Evolutionary conservation across 2,113 vertebrate species (phyloP), one percentile per base, ranked within the genome.

Genomic region (Onychorhynchus coronatus): DNA sequence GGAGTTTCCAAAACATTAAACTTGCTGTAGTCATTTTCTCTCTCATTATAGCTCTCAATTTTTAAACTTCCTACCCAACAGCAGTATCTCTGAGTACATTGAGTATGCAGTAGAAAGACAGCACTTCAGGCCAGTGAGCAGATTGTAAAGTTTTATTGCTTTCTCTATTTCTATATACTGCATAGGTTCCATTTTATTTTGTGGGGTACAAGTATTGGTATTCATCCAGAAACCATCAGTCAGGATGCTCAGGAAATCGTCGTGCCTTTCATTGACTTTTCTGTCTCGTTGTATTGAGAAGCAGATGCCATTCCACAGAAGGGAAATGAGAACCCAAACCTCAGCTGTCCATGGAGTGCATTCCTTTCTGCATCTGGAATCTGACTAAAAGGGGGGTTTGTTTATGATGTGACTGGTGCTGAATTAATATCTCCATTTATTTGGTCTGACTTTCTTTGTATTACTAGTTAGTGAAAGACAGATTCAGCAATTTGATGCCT

Each of bases 391-490:
- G 31, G 58, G 55, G 44, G 0, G 6, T 59, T 65, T 91, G 58
- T 81, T 84, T 89, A 74, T 59, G 49, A 42, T 89, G 53, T 39
- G 85, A 47, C 42, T 78, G 42, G 52, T 82, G 85, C 53, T 93
- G 88, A 94, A 91, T 89, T 96, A 94, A 82, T 85, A n/a, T 47
- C 47, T 82, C 74, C 22, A 61, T 68, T 77, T 89, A 82, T 85
- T 89, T 56, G 44, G 22, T 59, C 74, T 82, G 70, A 50, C 74
- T 82, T 75, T 8, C 55, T 85, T 87, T 93, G 85, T 91, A 52
- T 61, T 93, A 25, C 33, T 75, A 28, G 47, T 81, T 93, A 89
- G 56, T 4, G 2, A 82, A 85, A 89, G 74, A 67, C 33, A 84
- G 42, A 67, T 94, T 49, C 31, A 76, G 94, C 92, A 72, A 5